Base-by-base conservation (phyloP, 2,797 vertebrate species). In the Ammospiza maritima region DNA sequence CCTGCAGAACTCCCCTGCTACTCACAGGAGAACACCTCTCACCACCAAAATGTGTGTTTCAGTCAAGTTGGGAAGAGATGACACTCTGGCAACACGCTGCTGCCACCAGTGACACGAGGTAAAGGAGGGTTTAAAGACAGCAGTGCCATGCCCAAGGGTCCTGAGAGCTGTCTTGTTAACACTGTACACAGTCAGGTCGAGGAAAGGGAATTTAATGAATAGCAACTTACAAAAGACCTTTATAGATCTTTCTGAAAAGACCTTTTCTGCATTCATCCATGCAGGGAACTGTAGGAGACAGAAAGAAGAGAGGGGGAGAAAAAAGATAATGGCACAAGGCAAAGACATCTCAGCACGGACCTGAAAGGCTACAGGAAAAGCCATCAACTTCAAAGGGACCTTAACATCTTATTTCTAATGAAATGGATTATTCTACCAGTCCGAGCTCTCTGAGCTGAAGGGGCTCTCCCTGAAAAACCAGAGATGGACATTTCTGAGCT, bases 341-440 rank as follows among this genome's bases (percentile, higher is more conserved):
- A 92, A 83, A 69, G 93, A 69, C 47, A 86, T 13, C 47, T 93
- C 75, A 77, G 54, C 72, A 64, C 0, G 0, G 29, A 90, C 51
- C n/a, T 72, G 51, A 94, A 93, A 95, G 50, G 61, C 57, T 74
- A 38, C 47, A 74, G 50, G 70, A 89, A 94, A 88, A 89, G 42
- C 72, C 61, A 47, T 13, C 50, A 51, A 48, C 79, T 95, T 93
- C 85, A 94, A 74, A 94, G 85, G 47, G 50, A 57, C 61, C 21
- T 44, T 67, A 88, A 88, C 75, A 47, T 71, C 38, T 76, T 80
- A 36, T 88, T 85, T 92, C 61, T 69, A 75, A 80, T 83, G 32
- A 83, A 91, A 91, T 11, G 17, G 38, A 8, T 27, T 13, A 50
- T 91, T 78, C 69, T 76, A n/a, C 16, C 34, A 74, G 50, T 65